Percentiles rank a stretch among this genome's conserved stretches.
These are phyloP conservation scores for Zaprionus davidi DNA, from an alignment of 1,140 invertebrate species.

Conservation along the genomic window DNA sequence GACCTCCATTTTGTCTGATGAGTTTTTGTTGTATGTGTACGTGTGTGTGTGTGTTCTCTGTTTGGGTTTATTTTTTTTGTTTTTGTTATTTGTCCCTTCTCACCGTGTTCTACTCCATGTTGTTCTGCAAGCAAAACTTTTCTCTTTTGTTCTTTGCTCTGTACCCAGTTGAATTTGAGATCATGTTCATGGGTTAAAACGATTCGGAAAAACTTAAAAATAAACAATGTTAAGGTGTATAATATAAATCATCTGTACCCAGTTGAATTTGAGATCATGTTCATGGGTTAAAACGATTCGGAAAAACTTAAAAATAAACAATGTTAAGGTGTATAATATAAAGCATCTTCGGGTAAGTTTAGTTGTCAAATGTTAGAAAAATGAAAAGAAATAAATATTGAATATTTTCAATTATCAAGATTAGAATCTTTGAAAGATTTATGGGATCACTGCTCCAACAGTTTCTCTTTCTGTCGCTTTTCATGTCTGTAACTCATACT, in stretches of 20 bases:
- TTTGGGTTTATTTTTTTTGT: conserved; percentile 25
- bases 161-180: conserved; percentile 22
- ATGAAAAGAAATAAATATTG: too few species aligned
- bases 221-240: not conserved
- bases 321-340: too few species aligned
- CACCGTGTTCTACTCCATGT: conserved; percentile 8
- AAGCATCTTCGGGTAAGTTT: too few species aligned
- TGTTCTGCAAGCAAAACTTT: conserved; percentile 64
- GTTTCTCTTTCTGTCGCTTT: too few species aligned
- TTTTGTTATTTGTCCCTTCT: not conserved
- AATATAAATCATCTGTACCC: not conserved
- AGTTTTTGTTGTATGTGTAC: conserved; percentile 58
- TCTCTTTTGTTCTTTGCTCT: conserved; percentile 48
- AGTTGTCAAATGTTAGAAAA: too few species aligned
- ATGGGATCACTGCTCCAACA: too few species aligned
- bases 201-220: not conserved
- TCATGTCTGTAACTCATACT: too few species aligned
- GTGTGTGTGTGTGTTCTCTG: conserved; percentile 9
- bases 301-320: not conserved
- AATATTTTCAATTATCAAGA: too few species aligned
- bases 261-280: conserved; percentile 4
- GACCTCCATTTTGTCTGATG: conserved; percentile 80
- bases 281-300: not conserved
- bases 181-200: not conserved
- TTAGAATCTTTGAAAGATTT: too few species aligned